These are phyloP conservation scores for Galeopterus variegatus DNA, from an alignment of 2,113 vertebrate genomes.

Conservation along the genomic window DNA sequence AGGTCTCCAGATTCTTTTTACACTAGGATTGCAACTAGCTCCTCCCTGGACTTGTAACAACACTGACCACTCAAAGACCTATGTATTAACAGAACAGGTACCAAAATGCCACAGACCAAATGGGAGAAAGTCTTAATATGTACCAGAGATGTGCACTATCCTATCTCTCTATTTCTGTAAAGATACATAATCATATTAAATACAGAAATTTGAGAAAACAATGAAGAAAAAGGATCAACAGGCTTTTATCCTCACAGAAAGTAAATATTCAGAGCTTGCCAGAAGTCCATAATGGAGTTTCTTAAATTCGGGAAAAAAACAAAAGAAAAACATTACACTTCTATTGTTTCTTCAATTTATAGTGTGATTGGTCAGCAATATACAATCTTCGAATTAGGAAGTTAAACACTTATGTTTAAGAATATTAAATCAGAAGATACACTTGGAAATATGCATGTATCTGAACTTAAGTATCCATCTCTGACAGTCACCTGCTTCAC, in stretches of 20 bases:
- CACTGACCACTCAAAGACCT: background rate
- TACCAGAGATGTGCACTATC: background rate
- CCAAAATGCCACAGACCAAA: background rate
- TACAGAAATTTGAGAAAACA: background rate
- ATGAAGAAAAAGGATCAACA: background rate
- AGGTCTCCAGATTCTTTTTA: background rate
- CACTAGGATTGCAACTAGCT: background rate
- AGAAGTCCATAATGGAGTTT: background rate
- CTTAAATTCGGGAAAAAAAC: background rate
- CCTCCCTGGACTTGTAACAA: background rate
- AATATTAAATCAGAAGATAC: constrained; percentile 32
- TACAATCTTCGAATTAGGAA: background rate
- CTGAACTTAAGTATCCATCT: constrained; percentile 75
- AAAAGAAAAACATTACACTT: background rate
- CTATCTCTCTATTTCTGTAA: background rate
- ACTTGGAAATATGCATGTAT: constrained; percentile 63
- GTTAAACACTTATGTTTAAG: background rate
- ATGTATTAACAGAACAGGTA: background rate
- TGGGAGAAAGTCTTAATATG: background rate
- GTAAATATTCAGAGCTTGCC: background rate
- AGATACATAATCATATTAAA: background rate
- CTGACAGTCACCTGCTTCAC: constrained; percentile 88
- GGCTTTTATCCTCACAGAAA: background rate
- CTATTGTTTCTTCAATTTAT: background rate
- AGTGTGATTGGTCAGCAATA: background rate